Conservation (phyloP, 1,140 invertebrate genomes). For the Drosophila ercepeae region DNA sequence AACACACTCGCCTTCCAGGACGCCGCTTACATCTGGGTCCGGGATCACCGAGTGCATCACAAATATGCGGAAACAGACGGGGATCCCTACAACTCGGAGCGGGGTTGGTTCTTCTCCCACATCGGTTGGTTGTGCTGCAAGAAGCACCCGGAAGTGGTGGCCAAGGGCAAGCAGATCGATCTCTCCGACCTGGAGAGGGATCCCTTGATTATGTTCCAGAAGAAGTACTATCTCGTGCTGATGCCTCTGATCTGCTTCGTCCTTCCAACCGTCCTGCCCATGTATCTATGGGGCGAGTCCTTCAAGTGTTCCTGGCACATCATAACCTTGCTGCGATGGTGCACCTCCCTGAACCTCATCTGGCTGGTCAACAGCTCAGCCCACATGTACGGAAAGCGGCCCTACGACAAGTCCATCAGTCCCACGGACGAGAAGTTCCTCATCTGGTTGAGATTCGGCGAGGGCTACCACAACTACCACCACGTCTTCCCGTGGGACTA, state of each 20-base stretch:
- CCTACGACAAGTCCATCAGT: conserved; percentile 95
- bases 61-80: conserved; percentile 98
- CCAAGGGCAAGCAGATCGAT: conserved; percentile 93
- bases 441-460: conserved; percentile 89
- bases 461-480: conserved; percentile 98
- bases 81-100: conserved; percentile 96
- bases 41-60: conserved; percentile 98
- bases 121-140: conserved; percentile 95
- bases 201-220: conserved; percentile 93
- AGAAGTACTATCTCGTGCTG: conserved; percentile 91
- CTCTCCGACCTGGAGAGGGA: conserved; percentile 94
- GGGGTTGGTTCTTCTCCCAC: conserved; percentile 98
- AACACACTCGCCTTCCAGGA: conserved; percentile 96
- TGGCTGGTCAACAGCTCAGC: conserved; percentile 98
- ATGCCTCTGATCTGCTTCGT: conserved; percentile 94
- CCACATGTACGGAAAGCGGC: conserved; percentile 94
- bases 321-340: conserved; percentile 92
- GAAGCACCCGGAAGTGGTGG: conserved; percentile 95
- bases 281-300: conserved; percentile 93
- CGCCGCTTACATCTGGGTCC: conserved; percentile 94
- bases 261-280: conserved; percentile 92
- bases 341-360: conserved; percentile 93
- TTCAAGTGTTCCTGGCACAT: conserved; percentile 92
- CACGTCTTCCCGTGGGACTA: conserved; percentile 98
- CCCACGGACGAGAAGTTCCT: conserved; percentile 88